phyloP scores from a whole-genome alignment of 2,797 vertebrate species.

The Rhadinocentrus ornatus region DNA sequence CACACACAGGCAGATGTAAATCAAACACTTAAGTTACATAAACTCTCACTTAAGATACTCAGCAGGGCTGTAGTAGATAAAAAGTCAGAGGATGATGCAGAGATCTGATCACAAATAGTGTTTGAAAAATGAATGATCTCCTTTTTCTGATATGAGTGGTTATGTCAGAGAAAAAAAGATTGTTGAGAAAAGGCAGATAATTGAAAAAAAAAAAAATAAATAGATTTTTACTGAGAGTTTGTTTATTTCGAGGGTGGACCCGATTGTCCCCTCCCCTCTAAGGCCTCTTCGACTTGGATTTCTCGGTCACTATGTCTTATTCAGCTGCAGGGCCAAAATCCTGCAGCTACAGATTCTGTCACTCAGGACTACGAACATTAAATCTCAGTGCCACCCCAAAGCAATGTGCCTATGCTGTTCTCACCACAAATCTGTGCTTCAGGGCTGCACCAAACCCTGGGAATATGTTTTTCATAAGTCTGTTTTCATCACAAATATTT shows the following conservation, averaged over 20 bases:
- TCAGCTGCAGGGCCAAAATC: conserved; percentile 42
- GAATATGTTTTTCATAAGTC: conserved; percentile 18
- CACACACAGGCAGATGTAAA: conserved; percentile 41
- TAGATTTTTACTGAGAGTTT: conserved; percentile 27
- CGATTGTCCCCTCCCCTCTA: conserved; percentile 21
- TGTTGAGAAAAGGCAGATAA: conserved; percentile 15
- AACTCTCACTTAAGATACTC: conserved; percentile 26
- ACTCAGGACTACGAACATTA: conserved; percentile 30
- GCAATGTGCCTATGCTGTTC: conserved; percentile 8
- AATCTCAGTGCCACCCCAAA: conserved; percentile 12
- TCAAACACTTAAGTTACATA: conserved; percentile 65
- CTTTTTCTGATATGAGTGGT: not conserved
- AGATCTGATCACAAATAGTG: conserved; percentile 15
- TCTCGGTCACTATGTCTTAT: conserved; percentile 33
- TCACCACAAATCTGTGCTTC: conserved; percentile 34
- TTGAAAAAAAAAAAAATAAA: conserved; percentile 6
- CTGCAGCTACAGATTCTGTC: conserved; percentile 44
- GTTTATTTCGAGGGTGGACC: conserved; percentile 42
- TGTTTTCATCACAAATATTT: conserved; percentile 23
- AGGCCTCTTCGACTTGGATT: conserved; percentile 24
- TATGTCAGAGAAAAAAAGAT: conserved; percentile 1
- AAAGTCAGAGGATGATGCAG: conserved; percentile 35
- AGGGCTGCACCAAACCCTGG: conserved; percentile 23
- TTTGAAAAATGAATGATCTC: not conserved
- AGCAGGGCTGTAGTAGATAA: conserved; percentile 17